These are phyloP conservation scores for Uromys caudimaculatus DNA, from an alignment of 2,797 vertebrate species.

Conservation along the genomic window DNA sequence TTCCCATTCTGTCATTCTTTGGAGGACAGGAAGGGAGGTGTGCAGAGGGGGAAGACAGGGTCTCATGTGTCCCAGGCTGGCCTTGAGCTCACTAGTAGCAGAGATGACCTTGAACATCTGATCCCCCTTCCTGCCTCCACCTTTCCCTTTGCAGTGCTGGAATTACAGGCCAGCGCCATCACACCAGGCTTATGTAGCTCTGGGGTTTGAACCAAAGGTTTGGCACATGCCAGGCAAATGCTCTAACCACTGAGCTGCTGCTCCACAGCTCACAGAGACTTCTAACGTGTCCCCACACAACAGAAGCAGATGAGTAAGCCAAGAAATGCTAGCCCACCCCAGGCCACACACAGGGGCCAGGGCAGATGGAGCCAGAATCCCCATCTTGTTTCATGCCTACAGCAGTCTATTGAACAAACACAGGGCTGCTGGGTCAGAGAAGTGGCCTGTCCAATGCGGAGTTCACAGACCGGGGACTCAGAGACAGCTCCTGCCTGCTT, in stretches of 20 bases:
- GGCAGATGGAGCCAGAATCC: not conserved
- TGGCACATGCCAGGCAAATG: not conserved
- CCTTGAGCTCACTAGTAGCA: not conserved
- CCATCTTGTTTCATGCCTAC: not conserved
- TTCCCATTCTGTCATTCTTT: not conserved
- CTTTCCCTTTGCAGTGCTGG: not conserved
- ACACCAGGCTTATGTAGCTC: not conserved
- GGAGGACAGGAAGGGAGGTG: not conserved
- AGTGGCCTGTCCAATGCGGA: not conserved
- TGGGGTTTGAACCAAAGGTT: not conserved
- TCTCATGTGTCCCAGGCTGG: not conserved
- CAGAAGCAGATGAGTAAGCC: not conserved
- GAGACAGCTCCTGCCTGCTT: not conserved
- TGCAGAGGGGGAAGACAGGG: not conserved
- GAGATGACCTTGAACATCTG: not conserved
- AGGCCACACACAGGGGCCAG: not conserved
- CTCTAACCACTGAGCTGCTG: not conserved
- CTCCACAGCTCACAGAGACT: not conserved
- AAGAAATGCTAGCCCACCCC: not conserved
- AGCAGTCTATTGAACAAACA: not conserved
- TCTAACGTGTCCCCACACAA: not conserved
- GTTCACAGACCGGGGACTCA: not conserved
- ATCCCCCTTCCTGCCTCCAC: not conserved
- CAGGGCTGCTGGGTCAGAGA: not conserved
- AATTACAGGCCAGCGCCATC: not conserved